phyloP scores from a whole-genome alignment of 2,113 vertebrate genomes.

The Taurulus bubalis region DNA sequence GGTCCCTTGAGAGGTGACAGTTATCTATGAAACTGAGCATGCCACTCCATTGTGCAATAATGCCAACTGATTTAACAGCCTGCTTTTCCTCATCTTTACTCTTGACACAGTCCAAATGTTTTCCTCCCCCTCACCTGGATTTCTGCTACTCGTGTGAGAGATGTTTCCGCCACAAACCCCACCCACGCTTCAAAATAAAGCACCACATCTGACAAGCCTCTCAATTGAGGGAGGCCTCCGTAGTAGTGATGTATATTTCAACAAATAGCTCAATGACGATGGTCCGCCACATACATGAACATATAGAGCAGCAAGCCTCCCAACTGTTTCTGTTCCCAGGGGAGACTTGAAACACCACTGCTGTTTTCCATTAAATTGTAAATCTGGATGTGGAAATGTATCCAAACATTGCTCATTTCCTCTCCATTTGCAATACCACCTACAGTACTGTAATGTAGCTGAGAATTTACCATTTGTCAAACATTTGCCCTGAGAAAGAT shows the following conservation, averaged over 20 bases:
- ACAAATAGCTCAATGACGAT: not conserved
- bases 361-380: not conserved
- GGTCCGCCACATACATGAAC: not conserved
- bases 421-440: not conserved
- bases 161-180: constrained; percentile 20
- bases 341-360: not conserved
- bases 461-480: not conserved
- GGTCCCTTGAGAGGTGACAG: constrained; percentile 8
- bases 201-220: not conserved
- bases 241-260: not conserved
- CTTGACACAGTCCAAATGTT: not conserved
- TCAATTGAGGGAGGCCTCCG: constrained; percentile 4
- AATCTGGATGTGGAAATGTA: not conserved
- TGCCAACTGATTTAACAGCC: not conserved
- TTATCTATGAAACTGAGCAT: constrained; percentile 10
- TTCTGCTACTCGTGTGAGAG: constrained; percentile 6
- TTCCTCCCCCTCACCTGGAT: constrained; percentile 27
- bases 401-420: not conserved
- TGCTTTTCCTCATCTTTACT: constrained; percentile 24
- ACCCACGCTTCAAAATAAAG: constrained; percentile 3
- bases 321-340: not conserved
- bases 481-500: not conserved
- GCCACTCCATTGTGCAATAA: not conserved
- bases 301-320: not conserved
- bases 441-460: not conserved